Evolutionary conservation across 2,113 vertebrate species (phyloP).

Genomic region (Pyxicephalus adspersus): DNA sequence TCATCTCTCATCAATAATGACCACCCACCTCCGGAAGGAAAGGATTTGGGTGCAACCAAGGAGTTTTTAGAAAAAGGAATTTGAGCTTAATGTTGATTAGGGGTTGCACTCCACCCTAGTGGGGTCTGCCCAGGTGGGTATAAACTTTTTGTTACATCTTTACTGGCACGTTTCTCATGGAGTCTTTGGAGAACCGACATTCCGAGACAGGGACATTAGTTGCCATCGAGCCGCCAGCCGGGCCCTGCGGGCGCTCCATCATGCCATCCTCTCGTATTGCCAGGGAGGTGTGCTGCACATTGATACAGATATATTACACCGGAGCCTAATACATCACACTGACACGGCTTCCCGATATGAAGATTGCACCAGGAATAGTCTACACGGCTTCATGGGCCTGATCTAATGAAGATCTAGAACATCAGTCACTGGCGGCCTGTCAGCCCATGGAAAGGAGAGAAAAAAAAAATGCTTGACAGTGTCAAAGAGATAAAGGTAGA

Average conservation of each 20-base stretch:
- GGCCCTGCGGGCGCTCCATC: background rate
- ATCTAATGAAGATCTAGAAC: background rate
- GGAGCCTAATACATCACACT: constrained; percentile 2
- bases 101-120: too few relatives aligned
- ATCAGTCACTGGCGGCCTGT: background rate
- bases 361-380: background rate
- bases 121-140: too few relatives aligned
- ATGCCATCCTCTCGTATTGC: background rate
- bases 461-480: too few relatives aligned
- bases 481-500: too few relatives aligned
- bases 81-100: too few relatives aligned
- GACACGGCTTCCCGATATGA: background rate
- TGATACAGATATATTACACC: constrained; percentile 9
- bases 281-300: background rate
- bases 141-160: too few relatives aligned
- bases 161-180: too few relatives aligned
- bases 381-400: background rate
- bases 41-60: too few relatives aligned
- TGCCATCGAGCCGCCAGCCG: background rate
- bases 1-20: too few relatives aligned
- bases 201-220: background rate
- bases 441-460: too few relatives aligned
- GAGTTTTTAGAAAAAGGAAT: too few relatives aligned
- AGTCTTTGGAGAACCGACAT: background rate
- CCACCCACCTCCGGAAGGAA: too few relatives aligned